These are phyloP conservation scores for Trogon melanurus DNA, from an alignment of 2,113 vertebrate species.

Conservation along the genomic window DNA sequence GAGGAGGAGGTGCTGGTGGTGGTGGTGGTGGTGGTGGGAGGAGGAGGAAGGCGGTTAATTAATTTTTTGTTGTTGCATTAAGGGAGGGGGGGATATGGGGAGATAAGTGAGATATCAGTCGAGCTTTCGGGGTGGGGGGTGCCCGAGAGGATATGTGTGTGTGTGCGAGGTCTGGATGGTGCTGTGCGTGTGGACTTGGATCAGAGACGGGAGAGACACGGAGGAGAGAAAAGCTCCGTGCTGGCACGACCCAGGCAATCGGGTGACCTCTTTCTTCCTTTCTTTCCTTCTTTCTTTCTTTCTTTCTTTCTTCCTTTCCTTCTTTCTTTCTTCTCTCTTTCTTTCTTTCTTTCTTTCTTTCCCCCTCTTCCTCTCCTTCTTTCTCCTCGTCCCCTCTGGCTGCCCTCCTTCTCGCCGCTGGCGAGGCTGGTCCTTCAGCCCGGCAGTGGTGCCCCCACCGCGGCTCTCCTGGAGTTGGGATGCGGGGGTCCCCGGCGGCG, in stretches of 20 bases:
- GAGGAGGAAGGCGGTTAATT: conserved; percentile 72
- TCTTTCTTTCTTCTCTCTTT: conserved; percentile 70
- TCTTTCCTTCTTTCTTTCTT: conserved; percentile 6
- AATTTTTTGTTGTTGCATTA: conserved; percentile 77
- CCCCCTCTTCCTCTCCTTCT: background rate
- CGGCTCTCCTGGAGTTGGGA: conserved; percentile 73
- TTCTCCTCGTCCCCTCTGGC: conserved; percentile 38
- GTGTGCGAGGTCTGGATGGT: conserved; percentile 66
- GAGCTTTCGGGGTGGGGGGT: conserved; percentile 72
- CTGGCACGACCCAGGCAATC: conserved; percentile 73
- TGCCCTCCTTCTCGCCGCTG: conserved; percentile 46
- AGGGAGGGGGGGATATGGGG: conserved; percentile 52
- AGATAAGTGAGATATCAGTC: conserved; percentile 84
- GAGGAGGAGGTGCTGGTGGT: conserved; percentile 67
- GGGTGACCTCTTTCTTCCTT: conserved; percentile 79
- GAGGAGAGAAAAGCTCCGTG: conserved; percentile 64
- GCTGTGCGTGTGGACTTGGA: conserved; percentile 74
- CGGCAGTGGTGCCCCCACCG: conserved; percentile 59
- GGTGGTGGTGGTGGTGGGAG: conserved; percentile 72
- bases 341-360: conserved; percentile 68
- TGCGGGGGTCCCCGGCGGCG: conserved; percentile 73
- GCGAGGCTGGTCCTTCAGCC: conserved; percentile 70
- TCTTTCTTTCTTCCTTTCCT: conserved; percentile 5
- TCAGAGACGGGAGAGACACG: conserved; percentile 64
- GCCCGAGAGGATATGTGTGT: conserved; percentile 13